These are phyloP conservation scores for Lemur catta DNA, from an alignment of 2,797 vertebrate species.

Conservation along the genomic window DNA sequence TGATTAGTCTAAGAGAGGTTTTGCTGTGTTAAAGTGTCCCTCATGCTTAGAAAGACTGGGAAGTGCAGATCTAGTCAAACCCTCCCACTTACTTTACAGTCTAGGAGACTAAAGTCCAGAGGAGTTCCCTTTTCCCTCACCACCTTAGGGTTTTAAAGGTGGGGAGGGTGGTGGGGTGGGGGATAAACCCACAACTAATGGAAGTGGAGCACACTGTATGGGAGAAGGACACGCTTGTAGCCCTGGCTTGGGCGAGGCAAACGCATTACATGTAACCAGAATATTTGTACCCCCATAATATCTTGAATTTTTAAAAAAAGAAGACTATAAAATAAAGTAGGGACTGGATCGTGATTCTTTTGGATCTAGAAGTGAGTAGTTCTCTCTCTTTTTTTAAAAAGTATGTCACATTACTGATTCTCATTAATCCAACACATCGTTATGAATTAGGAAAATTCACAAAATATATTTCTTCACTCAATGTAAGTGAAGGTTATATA, in stretches of 20 bases:
- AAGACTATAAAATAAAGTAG: not conserved
- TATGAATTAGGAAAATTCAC: slow-evolving; percentile 32
- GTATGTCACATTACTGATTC: not conserved
- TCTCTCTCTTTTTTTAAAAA: not conserved
- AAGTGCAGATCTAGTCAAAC: not conserved
- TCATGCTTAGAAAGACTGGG: not conserved
- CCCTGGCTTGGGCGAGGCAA: too few relatives aligned
- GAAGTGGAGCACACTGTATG: too few relatives aligned
- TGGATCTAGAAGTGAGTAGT: not conserved
- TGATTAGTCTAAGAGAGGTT: slow-evolving; percentile 6
- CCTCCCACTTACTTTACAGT: not conserved
- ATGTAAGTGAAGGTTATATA: not conserved
- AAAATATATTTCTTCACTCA: slow-evolving; percentile 11
- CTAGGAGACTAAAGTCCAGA: not conserved
- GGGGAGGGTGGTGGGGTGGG: too few relatives aligned
- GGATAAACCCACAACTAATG: too few relatives aligned
- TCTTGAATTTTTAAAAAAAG: too few relatives aligned
- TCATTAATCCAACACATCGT: not conserved
- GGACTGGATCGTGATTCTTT: not conserved
- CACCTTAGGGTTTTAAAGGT: not conserved
- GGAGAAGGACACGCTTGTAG: too few relatives aligned
- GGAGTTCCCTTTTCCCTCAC: not conserved
- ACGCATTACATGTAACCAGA: too few relatives aligned
- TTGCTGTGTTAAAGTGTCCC: not conserved
- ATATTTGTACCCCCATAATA: too few relatives aligned